Base-by-base conservation (phyloP, 2,888 invertebrate species). In the Scaptomyza tumidula region DNA sequence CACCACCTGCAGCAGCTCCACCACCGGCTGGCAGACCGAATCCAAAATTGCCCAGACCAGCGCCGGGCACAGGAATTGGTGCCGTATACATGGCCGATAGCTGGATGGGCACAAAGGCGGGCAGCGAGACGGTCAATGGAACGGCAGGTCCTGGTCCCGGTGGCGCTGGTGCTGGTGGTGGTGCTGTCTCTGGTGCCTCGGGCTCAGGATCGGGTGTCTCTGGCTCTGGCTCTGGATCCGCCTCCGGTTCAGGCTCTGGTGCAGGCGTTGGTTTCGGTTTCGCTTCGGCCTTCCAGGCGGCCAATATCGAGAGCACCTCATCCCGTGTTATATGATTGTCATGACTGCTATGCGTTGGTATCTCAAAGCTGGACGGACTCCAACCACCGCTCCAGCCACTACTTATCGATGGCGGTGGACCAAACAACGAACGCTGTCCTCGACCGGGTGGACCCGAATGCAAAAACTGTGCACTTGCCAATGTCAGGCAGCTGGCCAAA, bases 1-100 rank as follows among this genome's bases (percentile, higher is more conserved):
- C 65, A 10, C 46, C 78, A 3, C 13, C 44, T 7, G 1, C 37
- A 52, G 11, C 19, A 13, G 31, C 64, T 0, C 14, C 77, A 6
- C 50, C 77, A n/a, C 16, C 50, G 3, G 1, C 29, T 58, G 10
- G 50, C 10, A 49, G 11, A 3, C 59, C 16, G 29, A 27, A 73
- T 6, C 78, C 78, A 41, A 78, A 60, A n/a, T 55, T 60, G 19
- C 61, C 72, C 6, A 87, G 44, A 19, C 82, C 59, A 48, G 78
- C 55, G 54, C 87, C n/a, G 70, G 76, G 37, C 6, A 78, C 59
- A 0, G 79, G 71, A 6, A 56, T 44, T 86, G 91, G 35, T 92
- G 92, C 90, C 90, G 93, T 48, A 90, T 89, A 92, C 92, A 92
- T 92, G 13, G 91, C 92, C 1, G 91, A 90, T 16, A 91, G 62